These are phyloP conservation scores for Daphoenositta chrysoptera DNA, from an alignment of 2,113 vertebrate genomes.

Conservation along the genomic window DNA sequence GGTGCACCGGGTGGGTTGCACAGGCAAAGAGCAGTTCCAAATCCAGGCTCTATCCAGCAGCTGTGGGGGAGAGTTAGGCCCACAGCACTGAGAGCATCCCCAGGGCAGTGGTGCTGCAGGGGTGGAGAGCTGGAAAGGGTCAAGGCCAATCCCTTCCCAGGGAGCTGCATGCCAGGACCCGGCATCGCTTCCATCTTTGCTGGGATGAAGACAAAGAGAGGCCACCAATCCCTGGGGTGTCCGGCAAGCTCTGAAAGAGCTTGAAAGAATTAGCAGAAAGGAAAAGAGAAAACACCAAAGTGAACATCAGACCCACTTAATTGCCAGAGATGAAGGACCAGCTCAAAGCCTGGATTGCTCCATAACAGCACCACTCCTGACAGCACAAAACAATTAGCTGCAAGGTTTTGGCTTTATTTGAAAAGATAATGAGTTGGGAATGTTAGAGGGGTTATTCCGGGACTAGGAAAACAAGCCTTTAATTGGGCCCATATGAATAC, in stretches of 20 bases:
- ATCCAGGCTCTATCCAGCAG: neutral
- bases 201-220: neutral
- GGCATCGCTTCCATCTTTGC: neutral
- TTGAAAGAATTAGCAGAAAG: conserved; percentile 28
- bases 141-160: neutral
- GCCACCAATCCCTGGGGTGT: neutral
- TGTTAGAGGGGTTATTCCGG: conserved; percentile 52
- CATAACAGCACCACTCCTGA: neutral
- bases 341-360: conserved; percentile 35
- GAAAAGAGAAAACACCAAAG: conserved; percentile 44
- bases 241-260: neutral
- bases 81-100: neutral
- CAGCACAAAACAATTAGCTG: conserved; percentile 52
- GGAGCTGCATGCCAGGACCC: neutral
- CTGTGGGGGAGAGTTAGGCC: neutral
- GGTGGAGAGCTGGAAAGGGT: neutral
- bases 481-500: conserved; percentile 67
- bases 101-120: neutral
- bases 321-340: conserved; percentile 43
- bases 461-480: conserved; percentile 57
- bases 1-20: neutral
- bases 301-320: conserved; percentile 39
- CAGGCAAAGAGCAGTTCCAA: accelerated
- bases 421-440: conserved; percentile 63
- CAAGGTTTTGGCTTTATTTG: conserved; percentile 54